Evolutionary conservation across 2,113 vertebrate genomes (phyloP).

Genomic region (Xerus inauris): DNA sequence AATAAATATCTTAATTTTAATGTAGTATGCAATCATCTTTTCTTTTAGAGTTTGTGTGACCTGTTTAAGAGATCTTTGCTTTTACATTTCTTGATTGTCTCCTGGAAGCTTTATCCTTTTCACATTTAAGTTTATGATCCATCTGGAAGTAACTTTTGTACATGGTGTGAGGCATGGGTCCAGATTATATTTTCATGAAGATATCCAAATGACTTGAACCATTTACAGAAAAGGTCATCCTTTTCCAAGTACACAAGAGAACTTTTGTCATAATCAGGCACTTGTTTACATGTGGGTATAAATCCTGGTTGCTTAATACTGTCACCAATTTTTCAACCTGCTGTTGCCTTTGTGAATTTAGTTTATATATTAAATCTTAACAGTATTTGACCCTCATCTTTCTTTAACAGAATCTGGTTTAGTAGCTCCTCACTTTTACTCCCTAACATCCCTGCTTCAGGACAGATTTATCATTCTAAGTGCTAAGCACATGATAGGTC

Average conservation of each 20-base stretch:
- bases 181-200: not conserved
- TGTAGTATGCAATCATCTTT: not conserved
- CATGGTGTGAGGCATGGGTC: not conserved
- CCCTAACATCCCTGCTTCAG: not conserved
- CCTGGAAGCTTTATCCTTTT: not conserved
- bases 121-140: not conserved
- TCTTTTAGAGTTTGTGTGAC: not conserved
- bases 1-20: not conserved
- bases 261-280: not conserved
- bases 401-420: not conserved
- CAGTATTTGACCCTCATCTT: not conserved
- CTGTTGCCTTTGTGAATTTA: not conserved
- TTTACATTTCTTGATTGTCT: not conserved
- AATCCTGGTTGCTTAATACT: not conserved
- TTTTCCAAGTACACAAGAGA: not conserved
- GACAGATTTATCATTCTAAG: not conserved
- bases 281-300: not conserved
- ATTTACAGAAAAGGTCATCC: not conserved
- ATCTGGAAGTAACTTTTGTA: not conserved
- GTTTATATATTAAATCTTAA: not conserved
- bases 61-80: not conserved
- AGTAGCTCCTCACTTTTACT: not conserved
- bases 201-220: not conserved
- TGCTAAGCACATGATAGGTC: not conserved
- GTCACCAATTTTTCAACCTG: not conserved